phyloP scores from a whole-genome alignment of 1,140 invertebrate genomes.

The Drosophila auraria region DNA sequence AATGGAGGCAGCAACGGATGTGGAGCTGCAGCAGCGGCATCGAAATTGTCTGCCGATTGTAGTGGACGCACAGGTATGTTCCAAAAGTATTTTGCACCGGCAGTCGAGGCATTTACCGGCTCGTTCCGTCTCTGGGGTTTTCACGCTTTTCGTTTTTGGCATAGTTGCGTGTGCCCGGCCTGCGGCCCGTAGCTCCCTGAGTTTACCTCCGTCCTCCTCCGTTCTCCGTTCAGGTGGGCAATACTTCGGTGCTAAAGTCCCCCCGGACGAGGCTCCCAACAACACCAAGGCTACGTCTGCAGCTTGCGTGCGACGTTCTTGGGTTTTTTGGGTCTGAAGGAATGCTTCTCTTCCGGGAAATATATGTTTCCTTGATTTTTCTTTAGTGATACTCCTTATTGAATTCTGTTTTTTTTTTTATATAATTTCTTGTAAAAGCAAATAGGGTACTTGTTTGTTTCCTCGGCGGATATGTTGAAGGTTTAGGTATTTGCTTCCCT shows the following conservation, averaged over 20 bases:
- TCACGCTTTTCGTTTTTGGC: slow-evolving; percentile 81
- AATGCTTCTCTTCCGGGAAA: slow-evolving; percentile 12
- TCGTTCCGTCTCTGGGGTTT: slow-evolving; percentile 67
- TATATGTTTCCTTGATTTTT: slow-evolving; percentile 10
- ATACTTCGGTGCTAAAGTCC: slow-evolving; percentile 7
- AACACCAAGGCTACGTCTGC: slow-evolving; percentile 53
- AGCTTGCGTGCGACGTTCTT: slow-evolving; percentile 75
- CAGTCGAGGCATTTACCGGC: slow-evolving; percentile 73
- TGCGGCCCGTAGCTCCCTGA: slow-evolving; percentile 21
- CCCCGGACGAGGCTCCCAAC: not conserved
- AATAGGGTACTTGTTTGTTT: not conserved
- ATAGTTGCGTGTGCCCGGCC: slow-evolving; percentile 76
- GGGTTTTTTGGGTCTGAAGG: slow-evolving; percentile 46
- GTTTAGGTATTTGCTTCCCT: not conserved
- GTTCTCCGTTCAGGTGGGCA: slow-evolving; percentile 7
- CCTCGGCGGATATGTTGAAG: not conserved
- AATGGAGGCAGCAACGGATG: slow-evolving; percentile 10
- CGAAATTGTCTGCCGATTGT: slow-evolving; percentile 83
- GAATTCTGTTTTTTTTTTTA: not conserved
- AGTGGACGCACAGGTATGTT: slow-evolving; percentile 85
- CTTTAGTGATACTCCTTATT: not conserved
- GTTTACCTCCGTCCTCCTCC: slow-evolving; percentile 1
- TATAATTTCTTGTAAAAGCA: not conserved
- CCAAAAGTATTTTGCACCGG: slow-evolving; percentile 83
- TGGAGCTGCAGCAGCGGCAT: slow-evolving; percentile 54